Percentiles rank a stretch among this genome's conserved stretches.
Conservation (phyloP, 2,888 invertebrate species). For the Morpho achilles region DNA sequence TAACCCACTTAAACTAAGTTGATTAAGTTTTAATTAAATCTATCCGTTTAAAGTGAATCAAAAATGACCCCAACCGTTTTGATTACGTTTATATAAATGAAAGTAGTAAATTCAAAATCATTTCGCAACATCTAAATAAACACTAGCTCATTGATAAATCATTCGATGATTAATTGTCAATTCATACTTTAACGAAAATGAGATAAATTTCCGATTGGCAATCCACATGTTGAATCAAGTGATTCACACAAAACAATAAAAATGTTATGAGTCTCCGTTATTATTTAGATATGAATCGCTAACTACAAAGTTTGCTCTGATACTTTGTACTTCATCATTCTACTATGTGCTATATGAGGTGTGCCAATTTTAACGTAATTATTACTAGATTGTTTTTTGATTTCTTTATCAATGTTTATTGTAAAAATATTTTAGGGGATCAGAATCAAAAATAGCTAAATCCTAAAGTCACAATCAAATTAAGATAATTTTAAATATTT, state of each 20-base stretch:
- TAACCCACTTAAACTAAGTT: too few species aligned
- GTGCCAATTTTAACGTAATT: slow-evolving; percentile 4
- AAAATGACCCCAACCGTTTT: too few species aligned
- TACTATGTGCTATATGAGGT: slow-evolving; percentile 14
- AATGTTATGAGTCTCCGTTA: slow-evolving; percentile 18
- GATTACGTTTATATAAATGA: neutral
- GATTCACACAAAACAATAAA: slow-evolving; percentile 14
- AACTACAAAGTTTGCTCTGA: slow-evolving; percentile 20
- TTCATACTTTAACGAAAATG: slow-evolving; percentile 1
- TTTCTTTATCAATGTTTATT: neutral
- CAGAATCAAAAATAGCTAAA: too few species aligned
- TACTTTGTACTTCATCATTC: slow-evolving; percentile 18
- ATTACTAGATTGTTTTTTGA: slow-evolving; percentile 6
- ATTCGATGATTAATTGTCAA: neutral
- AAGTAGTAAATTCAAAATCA: neutral
- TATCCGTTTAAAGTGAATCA: too few species aligned
- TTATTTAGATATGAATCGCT: slow-evolving; percentile 19
- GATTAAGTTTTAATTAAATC: too few species aligned
- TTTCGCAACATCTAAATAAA: slow-evolving; percentile 5
- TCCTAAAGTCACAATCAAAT: too few species aligned
- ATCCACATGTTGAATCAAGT: slow-evolving; percentile 3
- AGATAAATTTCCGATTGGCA: neutral
- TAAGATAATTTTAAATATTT: too few species aligned
- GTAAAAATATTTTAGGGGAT: neutral
- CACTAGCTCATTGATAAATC: slow-evolving; percentile 4